Percentiles rank a stretch among this genome's conserved stretches.
phyloP scores from a whole-genome alignment of 2,113 vertebrate genomes.

The Donacobius atricapilla region DNA sequence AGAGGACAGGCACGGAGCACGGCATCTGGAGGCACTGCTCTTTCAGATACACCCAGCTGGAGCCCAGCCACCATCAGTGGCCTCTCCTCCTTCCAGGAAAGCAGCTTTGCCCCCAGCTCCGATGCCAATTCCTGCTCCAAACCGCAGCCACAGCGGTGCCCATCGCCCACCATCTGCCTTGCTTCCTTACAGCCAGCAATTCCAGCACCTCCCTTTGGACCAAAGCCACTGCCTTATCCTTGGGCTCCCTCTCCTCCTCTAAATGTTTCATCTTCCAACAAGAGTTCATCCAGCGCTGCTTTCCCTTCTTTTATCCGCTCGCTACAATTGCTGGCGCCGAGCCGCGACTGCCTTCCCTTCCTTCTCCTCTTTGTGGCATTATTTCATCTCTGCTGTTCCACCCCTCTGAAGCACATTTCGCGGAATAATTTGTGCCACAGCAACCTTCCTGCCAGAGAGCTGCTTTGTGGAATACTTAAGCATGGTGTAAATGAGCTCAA shows the following conservation, averaged over 20 bases:
- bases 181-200: background rate
- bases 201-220: background rate
- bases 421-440: background rate
- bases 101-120: background rate
- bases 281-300: background rate
- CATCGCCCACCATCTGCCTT: rapidly evolving
- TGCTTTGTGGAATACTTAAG: background rate
- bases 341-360: background rate
- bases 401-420: background rate
- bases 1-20: rapidly evolving
- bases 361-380: background rate
- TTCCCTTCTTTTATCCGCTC: background rate
- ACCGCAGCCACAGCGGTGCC: rapidly evolving
- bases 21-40: background rate
- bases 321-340: background rate
- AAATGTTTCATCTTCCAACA: background rate
- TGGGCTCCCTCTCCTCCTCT: background rate
- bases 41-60: background rate
- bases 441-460: background rate
- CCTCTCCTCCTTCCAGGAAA: background rate
- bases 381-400: background rate
- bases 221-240: background rate
- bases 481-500: rapidly evolving
- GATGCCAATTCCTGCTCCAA: rapidly evolving
- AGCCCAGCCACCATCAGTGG: rapidly evolving